Conservation (phyloP, 2,113 vertebrate genomes). For the Phyllostomus discolor region DNA sequence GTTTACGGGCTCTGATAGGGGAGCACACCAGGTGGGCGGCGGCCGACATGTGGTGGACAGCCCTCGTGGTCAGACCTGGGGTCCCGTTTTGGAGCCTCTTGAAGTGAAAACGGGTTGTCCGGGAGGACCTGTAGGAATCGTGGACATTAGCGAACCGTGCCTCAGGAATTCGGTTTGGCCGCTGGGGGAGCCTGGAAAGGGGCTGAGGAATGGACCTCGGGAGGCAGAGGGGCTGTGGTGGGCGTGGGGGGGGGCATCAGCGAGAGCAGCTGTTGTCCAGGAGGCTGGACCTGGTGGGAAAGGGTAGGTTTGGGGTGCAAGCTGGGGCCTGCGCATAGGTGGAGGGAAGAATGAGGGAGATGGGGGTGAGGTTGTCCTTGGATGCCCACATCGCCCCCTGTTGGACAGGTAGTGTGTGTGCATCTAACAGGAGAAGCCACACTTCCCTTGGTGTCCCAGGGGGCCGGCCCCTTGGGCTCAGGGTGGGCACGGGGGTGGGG, state of each 20-base stretch:
- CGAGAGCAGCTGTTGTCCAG: accelerated
- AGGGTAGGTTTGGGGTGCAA: no score
- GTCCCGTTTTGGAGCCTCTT: background rate
- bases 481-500: no score
- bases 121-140: background rate
- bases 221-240: accelerated
- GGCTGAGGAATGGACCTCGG: no score
- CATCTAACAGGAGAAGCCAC: accelerated
- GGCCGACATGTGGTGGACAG: accelerated
- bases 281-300: background rate
- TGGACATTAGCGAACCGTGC: no score
- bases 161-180: background rate
- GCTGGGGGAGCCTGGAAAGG: background rate
- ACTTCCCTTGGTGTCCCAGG: background rate
- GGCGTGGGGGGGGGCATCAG: background rate
- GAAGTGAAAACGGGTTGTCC: background rate
- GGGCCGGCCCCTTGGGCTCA: no score
- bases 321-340: accelerated
- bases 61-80: background rate
- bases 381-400: no score
- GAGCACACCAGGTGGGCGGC: background rate
- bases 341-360: no score
- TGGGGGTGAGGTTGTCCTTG: background rate
- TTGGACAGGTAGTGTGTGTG: accelerated
- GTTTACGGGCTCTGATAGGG: background rate